Base-by-base conservation (phyloP, 1,140 invertebrate species). In the Drosophila insularis region DNA sequence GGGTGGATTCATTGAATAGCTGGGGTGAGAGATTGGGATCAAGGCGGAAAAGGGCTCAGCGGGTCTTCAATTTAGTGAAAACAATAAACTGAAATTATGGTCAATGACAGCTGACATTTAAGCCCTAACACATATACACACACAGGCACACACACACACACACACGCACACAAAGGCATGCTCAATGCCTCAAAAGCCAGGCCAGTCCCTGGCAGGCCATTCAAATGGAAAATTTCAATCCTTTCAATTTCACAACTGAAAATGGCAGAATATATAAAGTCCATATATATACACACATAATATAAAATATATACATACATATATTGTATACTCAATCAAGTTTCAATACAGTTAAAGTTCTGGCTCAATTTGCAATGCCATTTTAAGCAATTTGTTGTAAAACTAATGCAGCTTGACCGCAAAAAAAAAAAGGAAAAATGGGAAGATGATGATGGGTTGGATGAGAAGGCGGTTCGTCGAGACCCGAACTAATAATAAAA, bases 71-170 rank as follows among this genome's bases (percentile, higher is more conserved):
- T 85, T 85, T 85, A 75, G 74, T 68, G 74, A 78, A 68, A 81
- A 85, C 78, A 87, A 87, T 87, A 86, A 82, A 86, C 63, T 68
- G 63, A 82, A 87, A 78, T 79, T 87, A 79, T 79, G 75, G 82
- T 67, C 77, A 87, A 71, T 86, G 82, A 86, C 81, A 86, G 81
- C 82, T 86, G 81, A 86, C 75, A 74, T 75, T 84, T 68, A 85
- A 67, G 65, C 59, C 74, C 46, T 35, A 35, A 58, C 55, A 58
- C 46, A 50, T 17, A 50, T 19, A 50, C 43, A 43, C 59, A 71
- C 60, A 75, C 39, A 62, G 35, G n/a, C 5, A 31, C 19, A 56
- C 70, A 53, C 58, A 74, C 70, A 78, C 43, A 19, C 14, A 17
- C 14, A 32, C 14, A 2, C 17, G 19, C 43, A 50, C 17, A n/a